These are phyloP conservation scores for Orthochromis malagaraziensis DNA, from an alignment of 2,113 vertebrate genomes.

Conservation along the genomic window DNA sequence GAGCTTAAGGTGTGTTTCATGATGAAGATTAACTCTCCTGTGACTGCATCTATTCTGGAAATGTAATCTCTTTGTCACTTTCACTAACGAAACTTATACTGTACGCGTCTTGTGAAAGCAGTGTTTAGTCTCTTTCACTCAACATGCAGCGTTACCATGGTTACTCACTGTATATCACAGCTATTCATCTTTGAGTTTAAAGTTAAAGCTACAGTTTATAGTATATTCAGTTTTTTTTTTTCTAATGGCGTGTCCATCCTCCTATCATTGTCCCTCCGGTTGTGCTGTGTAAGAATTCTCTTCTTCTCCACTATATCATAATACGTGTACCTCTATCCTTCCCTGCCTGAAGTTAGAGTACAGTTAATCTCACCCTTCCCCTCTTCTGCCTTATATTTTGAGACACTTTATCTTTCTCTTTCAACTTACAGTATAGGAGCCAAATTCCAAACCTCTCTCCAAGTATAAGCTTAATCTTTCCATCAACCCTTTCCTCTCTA, in stretches of 20 bases:
- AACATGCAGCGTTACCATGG: background rate
- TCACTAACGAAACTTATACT: background rate
- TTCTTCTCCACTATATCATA: background rate
- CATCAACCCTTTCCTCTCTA: background rate
- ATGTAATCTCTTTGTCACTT: background rate
- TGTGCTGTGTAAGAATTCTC: background rate
- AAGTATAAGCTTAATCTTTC: background rate
- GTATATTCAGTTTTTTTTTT: background rate
- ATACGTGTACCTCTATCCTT: background rate
- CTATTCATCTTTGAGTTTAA: background rate
- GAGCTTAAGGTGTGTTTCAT: background rate
- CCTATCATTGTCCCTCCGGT: background rate
- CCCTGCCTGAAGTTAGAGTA: background rate
- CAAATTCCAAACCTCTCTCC: background rate
- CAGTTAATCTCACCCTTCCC: background rate
- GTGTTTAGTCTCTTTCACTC: background rate
- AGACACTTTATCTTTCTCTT: background rate
- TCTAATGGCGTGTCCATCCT: background rate
- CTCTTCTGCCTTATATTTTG: background rate
- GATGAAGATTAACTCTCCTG: background rate
- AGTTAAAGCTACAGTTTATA: background rate
- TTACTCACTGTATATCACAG: background rate
- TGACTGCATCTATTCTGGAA: background rate
- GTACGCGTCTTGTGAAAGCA: background rate
- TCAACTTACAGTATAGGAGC: background rate